Conservation (phyloP, 1,140 invertebrate genomes). For the Cyrtorhinus lividipennis region DNA sequence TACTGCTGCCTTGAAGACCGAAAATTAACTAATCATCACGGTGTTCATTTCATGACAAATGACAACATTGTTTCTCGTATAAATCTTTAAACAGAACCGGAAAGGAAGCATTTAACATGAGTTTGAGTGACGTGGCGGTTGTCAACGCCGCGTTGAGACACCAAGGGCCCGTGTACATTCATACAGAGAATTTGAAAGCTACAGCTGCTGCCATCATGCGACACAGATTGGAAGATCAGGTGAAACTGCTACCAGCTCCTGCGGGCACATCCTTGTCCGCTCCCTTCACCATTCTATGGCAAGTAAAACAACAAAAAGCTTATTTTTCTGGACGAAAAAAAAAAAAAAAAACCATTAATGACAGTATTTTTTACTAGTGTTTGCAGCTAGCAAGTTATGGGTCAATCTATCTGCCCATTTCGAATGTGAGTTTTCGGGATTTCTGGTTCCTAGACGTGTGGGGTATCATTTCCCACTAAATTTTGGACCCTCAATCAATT, state of each 20-base stretch:
- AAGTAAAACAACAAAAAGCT: not conserved
- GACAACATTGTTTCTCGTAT: not conserved
- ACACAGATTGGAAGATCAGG: not conserved
- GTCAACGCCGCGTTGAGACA: not conserved
- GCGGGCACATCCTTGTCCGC: not conserved
- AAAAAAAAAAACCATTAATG: too few species aligned
- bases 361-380: too few species aligned
- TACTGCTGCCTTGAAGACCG: too few species aligned
- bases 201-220: not conserved
- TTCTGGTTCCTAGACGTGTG: too few species aligned
- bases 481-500: too few species aligned
- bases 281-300: not conserved
- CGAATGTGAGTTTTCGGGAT: too few species aligned
- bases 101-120: not conserved
- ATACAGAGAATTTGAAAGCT: not conserved
- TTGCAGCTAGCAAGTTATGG: too few species aligned
- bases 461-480: too few species aligned
- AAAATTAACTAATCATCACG: too few species aligned
- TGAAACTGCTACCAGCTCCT: not conserved
- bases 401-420: too few species aligned
- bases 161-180: not conserved
- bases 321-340: too few species aligned
- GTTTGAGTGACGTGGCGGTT: not conserved
- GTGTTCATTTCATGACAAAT: not conserved
- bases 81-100: not conserved